Evolutionary conservation across 2,888 invertebrate species (phyloP), one percentile per base, ranked within the genome.

Genomic region (Pandemis heparana): DNA sequence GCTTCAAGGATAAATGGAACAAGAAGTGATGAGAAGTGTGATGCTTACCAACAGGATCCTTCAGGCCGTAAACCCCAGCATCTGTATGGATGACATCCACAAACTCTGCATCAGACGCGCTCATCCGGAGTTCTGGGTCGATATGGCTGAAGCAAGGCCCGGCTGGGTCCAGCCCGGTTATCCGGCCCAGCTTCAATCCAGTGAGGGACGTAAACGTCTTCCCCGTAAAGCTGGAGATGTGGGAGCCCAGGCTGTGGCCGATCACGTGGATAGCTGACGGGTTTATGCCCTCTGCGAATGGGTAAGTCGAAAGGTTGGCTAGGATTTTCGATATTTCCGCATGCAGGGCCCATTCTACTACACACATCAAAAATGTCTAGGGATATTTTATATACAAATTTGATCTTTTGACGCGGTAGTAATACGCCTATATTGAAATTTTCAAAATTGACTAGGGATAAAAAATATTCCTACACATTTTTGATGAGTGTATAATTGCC

Each of bases 241-340:
- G 94, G 0, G 90, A 79, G 16, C 94, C 94, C 1, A 94, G 86
- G 65, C 94, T 94, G 87, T 94, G 94, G 0, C 94, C 94, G 9
- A 94, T 83, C n/a, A 94, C 79, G 79, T 92, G 90, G 68, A 94
- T 87, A 0, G 81, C 74, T 0, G 80, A 66, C 0, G 91, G 86
- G 8, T 85, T 77, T 8, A 88, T 74, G 10, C 91, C 92, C 41
- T 80, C 93, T 94, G 84, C 0, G 78, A 51, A 39, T 6, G 18
- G 10, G 16, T 41, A 38, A 23, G 9, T 18, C 6, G 41, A 43
- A 9, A 6, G 65, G 38, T 65, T 23, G 5, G 48, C 32, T 14
- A 14, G 5, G 5, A 32, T 14, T 23, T 23, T 56, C 23, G 23
- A 56, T n/a, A 16, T 51, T 9, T 23, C 9, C 23, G 6, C 14